Evolutionary conservation across 1,140 invertebrate genomes (phyloP).

Genomic region (Prorops nasuta): DNA sequence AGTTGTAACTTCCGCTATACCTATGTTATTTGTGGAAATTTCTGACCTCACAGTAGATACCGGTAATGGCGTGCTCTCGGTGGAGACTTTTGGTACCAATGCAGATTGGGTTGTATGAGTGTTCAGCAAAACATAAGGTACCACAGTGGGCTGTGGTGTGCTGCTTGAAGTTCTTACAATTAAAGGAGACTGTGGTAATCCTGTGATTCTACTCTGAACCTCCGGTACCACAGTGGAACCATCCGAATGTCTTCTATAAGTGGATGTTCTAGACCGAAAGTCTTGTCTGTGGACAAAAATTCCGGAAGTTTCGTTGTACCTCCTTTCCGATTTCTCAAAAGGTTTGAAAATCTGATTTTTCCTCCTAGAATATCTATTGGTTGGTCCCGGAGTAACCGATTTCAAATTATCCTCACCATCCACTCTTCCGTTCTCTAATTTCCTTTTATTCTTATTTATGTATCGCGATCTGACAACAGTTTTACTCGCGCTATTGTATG

Average conservation of each 20-base stretch:
- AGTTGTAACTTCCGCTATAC: too few species aligned
- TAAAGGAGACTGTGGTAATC: constrained; percentile 1
- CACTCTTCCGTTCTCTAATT: not conserved
- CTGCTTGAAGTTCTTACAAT: too few species aligned
- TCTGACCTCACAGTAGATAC: too few species aligned
- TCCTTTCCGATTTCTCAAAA: constrained; percentile 11
- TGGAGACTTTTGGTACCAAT: too few species aligned
- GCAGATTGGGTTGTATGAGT: too few species aligned
- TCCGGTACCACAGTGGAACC: constrained; percentile 11
- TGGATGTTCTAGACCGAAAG: constrained; percentile 44
- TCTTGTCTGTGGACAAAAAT: too few species aligned
- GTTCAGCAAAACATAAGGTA: too few species aligned
- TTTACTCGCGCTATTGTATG: not conserved
- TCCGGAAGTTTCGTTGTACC: constrained; percentile 11
- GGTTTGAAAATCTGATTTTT: constrained; percentile 17
- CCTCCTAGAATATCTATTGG: constrained; percentile 29
- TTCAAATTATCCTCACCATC: not conserved
- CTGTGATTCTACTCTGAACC: constrained; percentile 9
- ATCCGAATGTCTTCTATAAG: constrained; percentile 49
- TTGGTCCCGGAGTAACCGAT: constrained; percentile 10
- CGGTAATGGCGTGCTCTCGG: too few species aligned
- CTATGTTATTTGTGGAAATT: too few species aligned
- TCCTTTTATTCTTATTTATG: too few species aligned
- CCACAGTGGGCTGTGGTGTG: too few species aligned
- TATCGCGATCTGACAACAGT: constrained; percentile 14